phyloP scores from a whole-genome alignment of 2,888 invertebrate species.

The Meganola albula region DNA sequence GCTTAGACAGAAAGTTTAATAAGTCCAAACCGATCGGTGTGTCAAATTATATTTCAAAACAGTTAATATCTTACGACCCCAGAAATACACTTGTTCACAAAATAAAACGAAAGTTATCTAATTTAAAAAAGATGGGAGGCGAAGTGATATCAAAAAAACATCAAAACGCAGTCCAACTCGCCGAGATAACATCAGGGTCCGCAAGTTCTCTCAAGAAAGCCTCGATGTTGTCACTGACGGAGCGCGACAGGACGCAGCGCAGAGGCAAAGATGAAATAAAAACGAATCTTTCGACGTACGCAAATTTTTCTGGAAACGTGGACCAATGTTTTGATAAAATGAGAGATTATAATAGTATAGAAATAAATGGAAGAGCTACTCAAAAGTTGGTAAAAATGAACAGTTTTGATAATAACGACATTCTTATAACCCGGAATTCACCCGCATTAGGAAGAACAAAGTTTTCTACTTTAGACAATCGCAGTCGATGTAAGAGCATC shows the following conservation, averaged over 20 bases:
- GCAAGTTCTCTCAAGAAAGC: slow-evolving; percentile 65
- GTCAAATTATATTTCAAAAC: slow-evolving; percentile 70
- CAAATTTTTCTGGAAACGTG: slow-evolving; percentile 70
- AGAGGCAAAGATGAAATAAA: slow-evolving; percentile 61
- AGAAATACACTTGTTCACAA: slow-evolving; percentile 70
- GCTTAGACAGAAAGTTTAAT: slow-evolving; percentile 67
- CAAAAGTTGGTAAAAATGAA: slow-evolving; percentile 60
- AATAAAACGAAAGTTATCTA: slow-evolving; percentile 71
- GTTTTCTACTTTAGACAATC: slow-evolving; percentile 70
- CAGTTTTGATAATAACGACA: slow-evolving; percentile 65
- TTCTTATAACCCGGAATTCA: slow-evolving; percentile 49
- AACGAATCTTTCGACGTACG: slow-evolving; percentile 59
- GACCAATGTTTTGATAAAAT: slow-evolving; percentile 72
- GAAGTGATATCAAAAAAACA: slow-evolving; percentile 68
- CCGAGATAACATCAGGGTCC: slow-evolving; percentile 68
- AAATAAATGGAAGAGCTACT: slow-evolving; percentile 40
- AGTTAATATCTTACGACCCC: slow-evolving; percentile 70
- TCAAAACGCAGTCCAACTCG: slow-evolving; percentile 68
- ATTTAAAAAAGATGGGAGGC: slow-evolving; percentile 70
- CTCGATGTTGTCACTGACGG: slow-evolving; percentile 65
- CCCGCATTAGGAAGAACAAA: slow-evolving; percentile 54
- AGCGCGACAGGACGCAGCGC: slow-evolving; percentile 65
- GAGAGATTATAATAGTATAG: slow-evolving; percentile 51
- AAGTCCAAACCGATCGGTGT: slow-evolving; percentile 70
- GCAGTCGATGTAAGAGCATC: slow-evolving; percentile 66